Conservation (phyloP, 2,888 invertebrate species). For the Stenurella melanura region DNA sequence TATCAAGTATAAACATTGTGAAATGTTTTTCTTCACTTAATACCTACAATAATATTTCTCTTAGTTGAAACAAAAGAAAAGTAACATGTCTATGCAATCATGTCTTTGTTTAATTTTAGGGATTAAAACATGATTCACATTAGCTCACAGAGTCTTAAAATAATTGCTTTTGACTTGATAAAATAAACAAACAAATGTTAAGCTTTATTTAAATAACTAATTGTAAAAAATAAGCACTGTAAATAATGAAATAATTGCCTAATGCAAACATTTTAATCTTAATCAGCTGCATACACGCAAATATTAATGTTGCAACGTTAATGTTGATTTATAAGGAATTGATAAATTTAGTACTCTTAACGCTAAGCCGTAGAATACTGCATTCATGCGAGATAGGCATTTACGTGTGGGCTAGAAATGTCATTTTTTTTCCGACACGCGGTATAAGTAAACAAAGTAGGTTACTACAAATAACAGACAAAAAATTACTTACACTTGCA, state of each 20-base stretch:
- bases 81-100: too few species aligned
- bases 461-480: conserved; percentile 10
- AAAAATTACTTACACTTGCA: conserved; percentile 20
- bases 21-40: too few species aligned
- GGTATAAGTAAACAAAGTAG: conserved; percentile 13
- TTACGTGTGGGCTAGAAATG: conserved; percentile 19
- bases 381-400: neutral
- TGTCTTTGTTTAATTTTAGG: too few species aligned
- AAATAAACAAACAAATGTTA: neutral
- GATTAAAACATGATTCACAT: too few species aligned
- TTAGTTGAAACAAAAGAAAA: too few species aligned
- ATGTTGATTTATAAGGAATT: conserved; percentile 23
- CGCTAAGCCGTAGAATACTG: neutral
- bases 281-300: conserved; percentile 27
- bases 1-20: too few species aligned
- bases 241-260: conserved; percentile 28
- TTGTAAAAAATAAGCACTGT: conserved; percentile 25
- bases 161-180: neutral
- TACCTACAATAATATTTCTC: too few species aligned
- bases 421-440: neutral
- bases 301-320: conserved; percentile 20
- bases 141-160: neutral
- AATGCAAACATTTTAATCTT: conserved; percentile 23
- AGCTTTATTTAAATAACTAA: neutral
- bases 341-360: conserved; percentile 4